Percentiles rank a stretch among this genome's conserved stretches.
These are phyloP conservation scores for Plutomurus gul DNA, from an alignment of 1,140 invertebrate genomes.

Conservation along the genomic window DNA sequence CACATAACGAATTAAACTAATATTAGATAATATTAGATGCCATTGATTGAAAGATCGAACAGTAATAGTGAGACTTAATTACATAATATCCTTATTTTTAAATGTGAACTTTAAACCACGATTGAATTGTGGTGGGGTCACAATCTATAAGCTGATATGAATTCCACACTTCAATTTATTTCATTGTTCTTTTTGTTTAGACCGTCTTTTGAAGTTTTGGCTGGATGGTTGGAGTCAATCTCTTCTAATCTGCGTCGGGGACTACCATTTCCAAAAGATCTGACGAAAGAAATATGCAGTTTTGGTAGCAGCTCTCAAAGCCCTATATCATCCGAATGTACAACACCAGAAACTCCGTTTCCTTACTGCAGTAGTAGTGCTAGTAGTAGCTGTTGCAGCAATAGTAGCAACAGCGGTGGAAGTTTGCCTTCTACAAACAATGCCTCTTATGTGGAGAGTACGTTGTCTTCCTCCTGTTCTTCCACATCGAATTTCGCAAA, in stretches of 20 bases:
- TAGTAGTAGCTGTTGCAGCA: slow-evolving; percentile 36
- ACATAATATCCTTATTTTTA: no score
- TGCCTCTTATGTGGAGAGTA: slow-evolving; percentile 38
- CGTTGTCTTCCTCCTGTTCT: slow-evolving; percentile 52
- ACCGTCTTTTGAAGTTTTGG: slow-evolving; percentile 83
- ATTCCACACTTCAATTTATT: background rate
- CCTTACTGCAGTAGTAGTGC: background rate
- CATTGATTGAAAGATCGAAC: no score
- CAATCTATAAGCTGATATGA: no score
- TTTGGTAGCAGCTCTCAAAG: slow-evolving; percentile 60
- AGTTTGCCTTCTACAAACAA: slow-evolving; percentile 40
- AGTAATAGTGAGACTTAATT: no score
- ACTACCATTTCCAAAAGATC: slow-evolving; percentile 66
- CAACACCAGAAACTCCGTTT: slow-evolving; percentile 31
- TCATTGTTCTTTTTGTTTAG: slow-evolving; percentile 58
- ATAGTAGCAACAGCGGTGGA: slow-evolving; percentile 31
- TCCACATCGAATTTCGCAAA: slow-evolving; percentile 50
- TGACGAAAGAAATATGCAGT: slow-evolving; percentile 75
- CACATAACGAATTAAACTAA: no score
- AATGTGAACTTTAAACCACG: no score
- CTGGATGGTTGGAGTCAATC: slow-evolving; percentile 78
- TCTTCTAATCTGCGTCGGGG: slow-evolving; percentile 72
- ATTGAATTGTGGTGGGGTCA: no score
- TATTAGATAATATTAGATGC: no score
- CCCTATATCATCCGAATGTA: slow-evolving; percentile 40